phyloP scores from a whole-genome alignment of 1,140 invertebrate genomes.

The Metopolophium dirhodum region DNA sequence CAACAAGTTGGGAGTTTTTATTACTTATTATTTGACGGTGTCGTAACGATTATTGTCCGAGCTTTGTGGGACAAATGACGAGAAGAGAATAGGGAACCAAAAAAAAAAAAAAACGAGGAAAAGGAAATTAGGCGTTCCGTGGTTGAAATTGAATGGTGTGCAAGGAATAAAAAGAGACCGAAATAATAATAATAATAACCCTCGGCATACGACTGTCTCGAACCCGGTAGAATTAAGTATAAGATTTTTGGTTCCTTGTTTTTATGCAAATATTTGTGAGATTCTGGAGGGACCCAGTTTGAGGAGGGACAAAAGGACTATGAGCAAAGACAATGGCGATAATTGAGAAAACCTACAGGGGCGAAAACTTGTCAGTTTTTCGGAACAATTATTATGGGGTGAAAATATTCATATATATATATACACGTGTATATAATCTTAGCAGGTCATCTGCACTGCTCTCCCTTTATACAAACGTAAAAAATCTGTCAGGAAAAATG shows the following conservation, averaged over 20 bases:
- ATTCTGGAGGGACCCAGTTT: neutral
- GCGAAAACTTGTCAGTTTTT: constrained; percentile 47
- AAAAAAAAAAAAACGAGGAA: constrained; percentile 18
- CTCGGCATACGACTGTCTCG: neutral
- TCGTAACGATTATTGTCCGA: constrained; percentile 51
- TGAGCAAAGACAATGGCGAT: constrained; percentile 48
- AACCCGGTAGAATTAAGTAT: constrained; percentile 25
- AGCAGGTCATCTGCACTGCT: constrained; percentile 31
- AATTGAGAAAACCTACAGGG: constrained; percentile 52
- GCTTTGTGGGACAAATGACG: constrained; percentile 28
- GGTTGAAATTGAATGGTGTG: constrained; percentile 49
- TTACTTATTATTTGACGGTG: constrained; percentile 37
- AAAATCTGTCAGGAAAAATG: neutral
- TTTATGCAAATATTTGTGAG: constrained; percentile 55
- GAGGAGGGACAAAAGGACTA: constrained; percentile 1
- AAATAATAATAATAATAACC: constrained; percentile 47
- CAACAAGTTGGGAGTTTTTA: constrained; percentile 37
- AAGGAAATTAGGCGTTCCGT: constrained; percentile 44
- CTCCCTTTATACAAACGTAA: neutral
- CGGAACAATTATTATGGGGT: constrained; percentile 45
- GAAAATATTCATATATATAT: constrained; percentile 34
- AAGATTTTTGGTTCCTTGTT: constrained; percentile 53
- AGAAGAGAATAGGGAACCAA: constrained; percentile 24
- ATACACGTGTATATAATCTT: neutral
- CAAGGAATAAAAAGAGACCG: neutral